Conservation (phyloP, 1,140 invertebrate species). For the Procambarus clarkii region DNA sequence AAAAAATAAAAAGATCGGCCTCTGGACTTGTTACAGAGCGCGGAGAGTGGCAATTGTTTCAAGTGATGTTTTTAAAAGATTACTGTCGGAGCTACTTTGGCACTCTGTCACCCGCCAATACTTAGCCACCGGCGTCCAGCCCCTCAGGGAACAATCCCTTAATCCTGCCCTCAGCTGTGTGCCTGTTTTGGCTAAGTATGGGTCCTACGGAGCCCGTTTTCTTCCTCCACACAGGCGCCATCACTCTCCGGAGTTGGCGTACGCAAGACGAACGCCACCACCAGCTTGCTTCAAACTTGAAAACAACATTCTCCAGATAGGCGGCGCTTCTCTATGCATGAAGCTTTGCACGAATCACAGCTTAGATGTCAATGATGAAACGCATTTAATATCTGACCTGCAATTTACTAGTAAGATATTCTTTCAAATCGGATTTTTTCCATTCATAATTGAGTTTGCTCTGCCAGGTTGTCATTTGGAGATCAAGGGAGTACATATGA, state of each 20-base stretch:
- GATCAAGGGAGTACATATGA: slow-evolving; percentile 4
- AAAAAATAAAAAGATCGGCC: too few relatives aligned
- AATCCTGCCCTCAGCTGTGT: neutral
- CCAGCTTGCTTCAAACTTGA: neutral
- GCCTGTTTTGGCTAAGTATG: neutral
- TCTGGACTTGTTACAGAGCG: neutral
- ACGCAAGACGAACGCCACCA: neutral
- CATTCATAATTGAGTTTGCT: slow-evolving; percentile 1
- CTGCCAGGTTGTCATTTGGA: neutral
- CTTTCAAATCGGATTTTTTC: slow-evolving; percentile 4
- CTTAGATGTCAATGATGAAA: slow-evolving; percentile 3
- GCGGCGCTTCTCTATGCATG: neutral
- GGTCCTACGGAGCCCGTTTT: too few relatives aligned
- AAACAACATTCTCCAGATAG: neutral
- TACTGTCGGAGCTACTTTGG: neutral
- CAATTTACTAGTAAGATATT: neutral
- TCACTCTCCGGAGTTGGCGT: neutral
- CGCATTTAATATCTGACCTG: neutral
- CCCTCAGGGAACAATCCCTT: neutral
- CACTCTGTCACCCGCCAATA: neutral
- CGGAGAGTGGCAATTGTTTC: neutral
- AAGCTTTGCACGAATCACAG: neutral
- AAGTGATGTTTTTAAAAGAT: slow-evolving; percentile 1
- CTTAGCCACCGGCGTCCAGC: neutral
- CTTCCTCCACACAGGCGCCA: too few relatives aligned